These are phyloP conservation scores for Dipodomys merriami DNA, from an alignment of 2,113 vertebrate genomes.

Conservation along the genomic window DNA sequence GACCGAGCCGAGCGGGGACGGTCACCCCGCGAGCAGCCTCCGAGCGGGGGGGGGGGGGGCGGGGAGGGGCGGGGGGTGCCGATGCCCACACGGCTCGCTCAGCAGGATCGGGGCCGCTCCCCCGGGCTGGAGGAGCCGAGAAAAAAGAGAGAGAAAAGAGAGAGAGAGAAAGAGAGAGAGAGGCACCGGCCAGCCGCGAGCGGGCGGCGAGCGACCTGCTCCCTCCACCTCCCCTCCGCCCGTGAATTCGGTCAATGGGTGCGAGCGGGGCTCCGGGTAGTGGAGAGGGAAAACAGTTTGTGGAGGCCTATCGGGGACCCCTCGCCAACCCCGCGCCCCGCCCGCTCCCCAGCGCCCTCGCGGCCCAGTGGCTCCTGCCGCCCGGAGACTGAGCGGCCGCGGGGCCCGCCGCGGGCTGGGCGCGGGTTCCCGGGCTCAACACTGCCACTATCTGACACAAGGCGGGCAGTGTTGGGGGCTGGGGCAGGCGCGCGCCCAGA, in stretches of 20 bases:
- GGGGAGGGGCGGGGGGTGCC: background rate
- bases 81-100: constrained; percentile 12
- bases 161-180: background rate
- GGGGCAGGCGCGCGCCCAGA: constrained; percentile 11
- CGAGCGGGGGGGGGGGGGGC: background rate
- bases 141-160: too few relatives aligned
- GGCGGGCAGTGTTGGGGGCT: constrained; percentile 81
- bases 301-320: constrained; percentile 50
- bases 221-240: background rate
- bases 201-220: constrained; percentile 30
- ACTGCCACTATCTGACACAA: constrained; percentile 88
- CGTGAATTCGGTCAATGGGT: constrained; percentile 49
- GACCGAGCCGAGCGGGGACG: constrained; percentile 58
- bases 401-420: constrained; percentile 79
- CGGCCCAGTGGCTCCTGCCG: constrained; percentile 60
- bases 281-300: constrained; percentile 61
- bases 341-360: constrained; percentile 61
- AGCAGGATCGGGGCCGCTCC: constrained; percentile 46
- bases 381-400: constrained; percentile 77
- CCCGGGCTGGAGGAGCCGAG: background rate
- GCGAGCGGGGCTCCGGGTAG: constrained; percentile 12
- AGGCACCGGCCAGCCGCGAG: background rate
- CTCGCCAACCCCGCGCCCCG: constrained; percentile 38
- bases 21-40: constrained; percentile 63
- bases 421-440: constrained; percentile 84